Base-by-base conservation (phyloP, 2,888 invertebrate species). In the Zaprionus lineosus region DNA sequence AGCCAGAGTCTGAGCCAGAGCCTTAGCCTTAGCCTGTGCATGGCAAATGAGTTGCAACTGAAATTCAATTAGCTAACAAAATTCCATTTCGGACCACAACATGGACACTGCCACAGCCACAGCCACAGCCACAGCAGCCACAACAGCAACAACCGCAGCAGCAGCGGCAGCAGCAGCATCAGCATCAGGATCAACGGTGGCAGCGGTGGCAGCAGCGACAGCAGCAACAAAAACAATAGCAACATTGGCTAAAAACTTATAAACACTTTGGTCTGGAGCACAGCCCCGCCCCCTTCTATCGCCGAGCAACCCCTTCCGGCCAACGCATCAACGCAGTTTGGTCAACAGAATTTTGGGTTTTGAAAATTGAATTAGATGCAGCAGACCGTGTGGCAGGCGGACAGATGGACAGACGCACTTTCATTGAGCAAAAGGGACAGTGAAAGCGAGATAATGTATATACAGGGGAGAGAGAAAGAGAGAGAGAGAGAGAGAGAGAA, bases 351-450 rank as follows among this genome's bases (percentile, higher is more conserved):
- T 76, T 85, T 84, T 67, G 61, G 81, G 77, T 75, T 81, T 76
- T 84, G 79, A 81, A 81, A 85, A 85, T 84, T 84, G 86, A 85
- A 79, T 85, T 83, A 83, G 82, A 84, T 83, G 84, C 86, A 83
- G 84, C 73, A 83, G 86, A 83, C 82, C 82, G 74, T 84, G 74
- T 71, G 70, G 47, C 48, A 50, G 44, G 66, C 55, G 46, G 36
- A 46, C 39, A 36, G 19, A 24, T 31, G 29, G 41, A 18, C 33
- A 18, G 21, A 48, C 31, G 28, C n/a, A n/a, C n/a, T n/a, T n/a
- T n/a, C n/a, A n/a, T n/a, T n/a, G n/a, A 24, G 24, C 4, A n/a
- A 24, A 4, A 3, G 24, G 8, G 2, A 21, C 21, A 21, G 7
- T 21, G 21, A 21, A 21, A 5, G 21, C 3, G 3, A 21, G 21